Evolutionary conservation across 2,797 vertebrate species (phyloP).

Genomic region (Gadopsis marmoratus): DNA sequence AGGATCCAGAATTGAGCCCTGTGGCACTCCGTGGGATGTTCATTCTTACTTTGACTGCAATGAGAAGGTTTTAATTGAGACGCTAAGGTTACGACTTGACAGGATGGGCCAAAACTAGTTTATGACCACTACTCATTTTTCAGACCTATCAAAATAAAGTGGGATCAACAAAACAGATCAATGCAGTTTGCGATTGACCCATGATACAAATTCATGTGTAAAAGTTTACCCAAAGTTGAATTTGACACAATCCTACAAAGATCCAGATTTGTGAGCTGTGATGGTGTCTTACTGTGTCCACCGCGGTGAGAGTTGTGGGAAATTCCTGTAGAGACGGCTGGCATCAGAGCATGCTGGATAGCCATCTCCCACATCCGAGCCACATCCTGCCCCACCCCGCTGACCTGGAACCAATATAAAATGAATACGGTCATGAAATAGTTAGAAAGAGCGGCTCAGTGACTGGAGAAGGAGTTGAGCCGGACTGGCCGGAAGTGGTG

Average conservation of each 20-base stretch:
- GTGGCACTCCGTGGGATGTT: not conserved
- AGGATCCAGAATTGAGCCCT: not conserved
- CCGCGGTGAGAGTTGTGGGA: conserved; percentile 84
- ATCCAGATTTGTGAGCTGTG: not conserved
- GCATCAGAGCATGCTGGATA: conserved; percentile 97
- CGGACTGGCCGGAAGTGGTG: not conserved
- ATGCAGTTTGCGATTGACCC: not conserved
- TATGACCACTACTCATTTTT: not conserved
- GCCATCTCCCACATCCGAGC: conserved; percentile 97
- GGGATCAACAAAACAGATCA: not conserved
- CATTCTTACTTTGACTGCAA: too few species aligned
- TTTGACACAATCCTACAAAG: not conserved
- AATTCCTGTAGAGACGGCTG: conserved; percentile 92
- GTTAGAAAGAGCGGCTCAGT: not conserved
- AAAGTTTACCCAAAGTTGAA: not conserved
- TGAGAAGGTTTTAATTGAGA: not conserved
- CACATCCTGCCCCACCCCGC: conserved; percentile 91
- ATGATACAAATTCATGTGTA: not conserved
- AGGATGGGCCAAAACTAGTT: too few species aligned
- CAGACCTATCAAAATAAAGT: not conserved
- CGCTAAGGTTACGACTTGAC: not conserved
- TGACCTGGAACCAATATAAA: conserved; percentile 71
- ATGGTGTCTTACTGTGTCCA: conserved; percentile 88
- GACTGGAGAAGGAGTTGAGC: not conserved
- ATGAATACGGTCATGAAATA: not conserved